Conservation (phyloP, 2,113 vertebrate genomes). For the Ctenomys sociabilis region DNA sequence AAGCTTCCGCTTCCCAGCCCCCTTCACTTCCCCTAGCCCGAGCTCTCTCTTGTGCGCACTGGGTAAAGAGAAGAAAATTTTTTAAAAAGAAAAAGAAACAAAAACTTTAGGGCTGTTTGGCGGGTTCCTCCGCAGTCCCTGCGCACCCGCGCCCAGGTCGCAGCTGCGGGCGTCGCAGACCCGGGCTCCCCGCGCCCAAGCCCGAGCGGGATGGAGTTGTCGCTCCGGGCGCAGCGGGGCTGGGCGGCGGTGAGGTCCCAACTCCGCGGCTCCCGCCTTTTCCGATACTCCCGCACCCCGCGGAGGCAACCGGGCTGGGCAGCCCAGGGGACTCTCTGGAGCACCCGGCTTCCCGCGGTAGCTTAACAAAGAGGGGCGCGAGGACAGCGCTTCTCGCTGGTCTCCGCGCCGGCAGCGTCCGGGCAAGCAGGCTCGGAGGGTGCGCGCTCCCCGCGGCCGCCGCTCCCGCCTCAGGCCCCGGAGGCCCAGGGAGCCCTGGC, state of each 20-base stretch:
- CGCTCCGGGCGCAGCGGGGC: neutral
- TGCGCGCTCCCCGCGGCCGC: conserved; percentile 59
- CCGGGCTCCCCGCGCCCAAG: neutral
- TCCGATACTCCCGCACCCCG: neutral
- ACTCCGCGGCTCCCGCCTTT: conserved; percentile 36
- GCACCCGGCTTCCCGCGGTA: neutral
- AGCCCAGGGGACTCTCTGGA: neutral
- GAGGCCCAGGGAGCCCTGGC: conserved; percentile 33
- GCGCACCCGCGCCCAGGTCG: neutral
- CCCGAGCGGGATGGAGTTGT: neutral
- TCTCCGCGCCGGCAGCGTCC: neutral
- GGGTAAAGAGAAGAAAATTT: neutral
- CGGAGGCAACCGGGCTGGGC: neutral
- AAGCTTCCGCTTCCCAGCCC: conserved; percentile 72
- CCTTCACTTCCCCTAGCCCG: conserved; percentile 38
- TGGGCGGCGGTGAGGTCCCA: neutral
- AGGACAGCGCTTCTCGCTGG: conserved; percentile 47
- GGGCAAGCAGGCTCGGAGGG: conserved; percentile 35
- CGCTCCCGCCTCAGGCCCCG: conserved; percentile 8
- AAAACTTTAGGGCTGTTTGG: conserved; percentile 51
- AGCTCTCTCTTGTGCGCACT: conserved; percentile 35
- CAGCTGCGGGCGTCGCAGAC: neutral
- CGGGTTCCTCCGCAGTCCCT: neutral
- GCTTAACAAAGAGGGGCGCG: conserved; percentile 73
- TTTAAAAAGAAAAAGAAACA: neutral